phyloP scores from a whole-genome alignment of 2,888 invertebrate species.

The Drosophila diplacantha region DNA sequence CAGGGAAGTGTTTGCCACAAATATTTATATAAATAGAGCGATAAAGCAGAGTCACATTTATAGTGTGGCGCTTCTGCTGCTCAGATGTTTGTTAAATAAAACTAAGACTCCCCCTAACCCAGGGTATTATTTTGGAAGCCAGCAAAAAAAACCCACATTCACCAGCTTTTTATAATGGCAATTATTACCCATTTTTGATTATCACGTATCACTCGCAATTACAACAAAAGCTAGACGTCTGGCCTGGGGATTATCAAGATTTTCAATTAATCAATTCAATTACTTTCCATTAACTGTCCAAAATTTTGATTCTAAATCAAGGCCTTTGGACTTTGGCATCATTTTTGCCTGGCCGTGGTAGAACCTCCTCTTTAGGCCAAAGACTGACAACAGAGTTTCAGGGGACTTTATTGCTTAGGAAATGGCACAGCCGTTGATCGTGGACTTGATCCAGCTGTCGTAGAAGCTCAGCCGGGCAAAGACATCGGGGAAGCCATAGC shows the following conservation, averaged over 20 bases:
- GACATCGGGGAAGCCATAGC: conserved; percentile 74
- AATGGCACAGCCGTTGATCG: conserved; percentile 67
- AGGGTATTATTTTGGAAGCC: conserved; percentile 10
- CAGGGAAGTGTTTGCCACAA: background rate
- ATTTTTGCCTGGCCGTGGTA: background rate
- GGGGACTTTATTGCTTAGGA: conserved; percentile 8
- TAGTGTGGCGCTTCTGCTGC: background rate
- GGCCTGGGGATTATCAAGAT: conserved; percentile 34
- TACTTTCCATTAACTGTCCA: conserved; percentile 9
- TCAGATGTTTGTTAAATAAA: background rate
- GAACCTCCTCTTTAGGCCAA: background rate
- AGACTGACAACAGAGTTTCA: conserved; percentile 8
- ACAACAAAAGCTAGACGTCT: conserved; percentile 51
- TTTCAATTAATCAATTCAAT: conserved; percentile 18
- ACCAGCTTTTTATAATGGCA: conserved; percentile 15
- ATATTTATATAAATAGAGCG: background rate
- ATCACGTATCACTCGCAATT: conserved; percentile 31
- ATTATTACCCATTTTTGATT: background rate
- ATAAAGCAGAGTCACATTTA: background rate
- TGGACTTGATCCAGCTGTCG: conserved; percentile 72
- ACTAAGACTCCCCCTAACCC: background rate
- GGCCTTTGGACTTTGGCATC: conserved; percentile 22
- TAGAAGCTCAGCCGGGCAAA: conserved; percentile 72
- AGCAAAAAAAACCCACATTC: conserved; percentile 12
- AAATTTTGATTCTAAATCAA: background rate